phyloP scores from a whole-genome alignment of 2,113 vertebrate species.

The Tetraodon nigroviridis region DNA sequence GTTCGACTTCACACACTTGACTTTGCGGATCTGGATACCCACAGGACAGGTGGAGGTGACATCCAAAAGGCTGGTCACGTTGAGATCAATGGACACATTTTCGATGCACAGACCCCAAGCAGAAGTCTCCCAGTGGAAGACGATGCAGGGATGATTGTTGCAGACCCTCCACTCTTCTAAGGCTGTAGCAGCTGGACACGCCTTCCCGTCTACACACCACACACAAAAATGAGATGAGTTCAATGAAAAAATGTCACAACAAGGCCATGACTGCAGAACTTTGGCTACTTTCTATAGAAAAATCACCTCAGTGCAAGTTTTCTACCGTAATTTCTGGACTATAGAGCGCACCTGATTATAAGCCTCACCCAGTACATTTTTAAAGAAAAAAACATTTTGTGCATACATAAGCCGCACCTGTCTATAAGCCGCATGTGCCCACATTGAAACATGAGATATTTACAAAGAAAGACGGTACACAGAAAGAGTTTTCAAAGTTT shows the following conservation, averaged over 20 bases:
- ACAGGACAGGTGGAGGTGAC: slow-evolving; percentile 74
- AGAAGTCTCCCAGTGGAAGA: slow-evolving; percentile 85
- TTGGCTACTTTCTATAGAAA: too few species aligned
- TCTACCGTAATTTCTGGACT: too few species aligned
- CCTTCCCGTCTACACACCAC: slow-evolving; percentile 74
- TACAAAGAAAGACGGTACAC: too few species aligned
- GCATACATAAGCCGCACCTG: too few species aligned
- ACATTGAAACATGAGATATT: too few species aligned
- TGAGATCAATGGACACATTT: slow-evolving; percentile 66
- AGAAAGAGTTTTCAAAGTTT: too few species aligned
- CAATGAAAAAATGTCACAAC: too few species aligned
- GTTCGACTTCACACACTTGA: slow-evolving; percentile 82
- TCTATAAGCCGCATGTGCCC: too few species aligned
- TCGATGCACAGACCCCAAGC: slow-evolving; percentile 84
- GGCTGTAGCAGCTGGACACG: slow-evolving; percentile 79
- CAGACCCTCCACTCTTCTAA: slow-evolving; percentile 86
- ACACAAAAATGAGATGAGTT: background rate
- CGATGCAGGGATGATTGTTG: slow-evolving; percentile 80
- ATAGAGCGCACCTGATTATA: too few species aligned
- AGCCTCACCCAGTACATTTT: too few species aligned
- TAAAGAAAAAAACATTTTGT: too few species aligned
- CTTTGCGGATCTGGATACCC: slow-evolving; percentile 83
- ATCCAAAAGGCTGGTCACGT: slow-evolving; percentile 68
- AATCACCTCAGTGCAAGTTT: too few species aligned
- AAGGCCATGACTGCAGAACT: background rate